A percentile compares a stretch with the other conserved stretches of the same genome.
Conservation (phyloP, 37 sponge, comb jelly and placozoan genomes). For the Lycopodina hypogea region DNA sequence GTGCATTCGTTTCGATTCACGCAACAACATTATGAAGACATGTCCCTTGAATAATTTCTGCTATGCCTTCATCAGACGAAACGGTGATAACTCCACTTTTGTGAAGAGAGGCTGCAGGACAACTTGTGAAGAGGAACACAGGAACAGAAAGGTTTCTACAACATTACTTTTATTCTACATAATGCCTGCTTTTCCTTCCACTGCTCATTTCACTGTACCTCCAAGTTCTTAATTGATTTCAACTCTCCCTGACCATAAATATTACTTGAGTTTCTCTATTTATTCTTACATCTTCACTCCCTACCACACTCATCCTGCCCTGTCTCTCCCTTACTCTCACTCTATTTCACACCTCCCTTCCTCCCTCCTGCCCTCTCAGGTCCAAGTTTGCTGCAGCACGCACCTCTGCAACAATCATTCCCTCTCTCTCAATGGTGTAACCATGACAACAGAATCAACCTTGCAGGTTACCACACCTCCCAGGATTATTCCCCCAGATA, state of each 20-base stretch:
- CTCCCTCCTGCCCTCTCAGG: background rate
- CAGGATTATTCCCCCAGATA: too few species aligned
- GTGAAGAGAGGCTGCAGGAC: constrained; percentile 16
- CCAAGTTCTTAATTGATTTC: too few species aligned
- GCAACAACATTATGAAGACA: background rate
- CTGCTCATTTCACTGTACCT: too few species aligned
- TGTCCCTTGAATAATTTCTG: background rate
- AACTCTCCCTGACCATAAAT: too few species aligned
- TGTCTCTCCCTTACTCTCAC: background rate
- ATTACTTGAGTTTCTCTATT: too few species aligned
- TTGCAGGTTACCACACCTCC: too few species aligned
- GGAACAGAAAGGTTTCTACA: constrained; percentile 18
- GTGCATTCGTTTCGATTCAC: background rate
- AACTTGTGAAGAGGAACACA: background rate
- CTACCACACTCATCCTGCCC: background rate
- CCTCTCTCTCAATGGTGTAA: background rate
- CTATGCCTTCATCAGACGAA: background rate
- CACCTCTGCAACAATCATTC: constrained; percentile 1
- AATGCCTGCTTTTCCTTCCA: background rate
- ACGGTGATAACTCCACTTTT: background rate
- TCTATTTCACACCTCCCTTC: background rate
- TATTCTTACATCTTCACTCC: background rate
- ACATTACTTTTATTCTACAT: background rate
- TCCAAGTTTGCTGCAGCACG: background rate
- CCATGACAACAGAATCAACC: background rate